Evolutionary conservation across 30 jellyfish, hydroid and myxozoan species (phyloP).

Genomic region (Cassiopea andromeda): DNA sequence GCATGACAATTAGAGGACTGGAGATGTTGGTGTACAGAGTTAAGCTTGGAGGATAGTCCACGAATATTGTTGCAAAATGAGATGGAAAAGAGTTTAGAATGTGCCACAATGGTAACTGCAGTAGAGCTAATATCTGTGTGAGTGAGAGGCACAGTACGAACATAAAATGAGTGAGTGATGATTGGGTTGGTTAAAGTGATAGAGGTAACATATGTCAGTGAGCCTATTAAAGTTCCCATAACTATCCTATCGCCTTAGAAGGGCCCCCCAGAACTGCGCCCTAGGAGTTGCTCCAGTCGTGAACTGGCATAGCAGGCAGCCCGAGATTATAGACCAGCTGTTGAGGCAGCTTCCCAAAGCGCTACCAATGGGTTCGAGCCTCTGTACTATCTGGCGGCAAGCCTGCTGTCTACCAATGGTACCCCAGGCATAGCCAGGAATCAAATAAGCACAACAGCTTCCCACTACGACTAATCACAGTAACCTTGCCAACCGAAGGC

Average conservation of each 20-base stretch:
- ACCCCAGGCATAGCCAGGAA: neutral
- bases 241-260: neutral
- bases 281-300: constrained; percentile 5
- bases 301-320: constrained; percentile 16
- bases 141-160: neutral
- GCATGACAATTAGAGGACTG: no score
- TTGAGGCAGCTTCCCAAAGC: neutral
- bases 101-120: neutral
- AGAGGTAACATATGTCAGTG: neutral
- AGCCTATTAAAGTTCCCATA: neutral
- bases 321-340: constrained; percentile 8
- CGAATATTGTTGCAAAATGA: no score
- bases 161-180: neutral
- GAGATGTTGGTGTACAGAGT: no score
- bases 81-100: neutral
- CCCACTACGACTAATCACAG: neutral
- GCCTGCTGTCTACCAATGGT: neutral
- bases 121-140: neutral
- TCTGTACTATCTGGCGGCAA: neutral
- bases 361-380: neutral
- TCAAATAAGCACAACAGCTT: neutral
- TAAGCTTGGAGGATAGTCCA: no score
- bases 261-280: constrained; percentile 7
- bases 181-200: neutral
- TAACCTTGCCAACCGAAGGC: neutral